Evolutionary conservation across 2,888 invertebrate species (phyloP).

Genomic region (Noctua comes): DNA sequence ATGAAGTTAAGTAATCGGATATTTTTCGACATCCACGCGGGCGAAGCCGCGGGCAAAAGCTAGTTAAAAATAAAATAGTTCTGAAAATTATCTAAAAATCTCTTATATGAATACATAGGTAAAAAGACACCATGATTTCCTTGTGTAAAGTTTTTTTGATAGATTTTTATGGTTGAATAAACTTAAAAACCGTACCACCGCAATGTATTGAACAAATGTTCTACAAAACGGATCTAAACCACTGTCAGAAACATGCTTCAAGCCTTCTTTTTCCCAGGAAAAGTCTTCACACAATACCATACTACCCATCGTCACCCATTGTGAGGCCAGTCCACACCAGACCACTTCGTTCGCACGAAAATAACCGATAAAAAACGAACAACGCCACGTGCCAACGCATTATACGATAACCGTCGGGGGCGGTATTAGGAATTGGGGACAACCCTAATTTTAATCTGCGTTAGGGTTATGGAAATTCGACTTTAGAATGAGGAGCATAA

Average conservation of each 20-base stretch:
- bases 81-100: not conserved
- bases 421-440: slow-evolving; percentile 86
- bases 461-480: slow-evolving; percentile 60
- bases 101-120: too few species aligned
- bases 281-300: slow-evolving; percentile 67
- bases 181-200: slow-evolving; percentile 4
- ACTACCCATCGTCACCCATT: slow-evolving; percentile 70
- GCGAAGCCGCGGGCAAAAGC: too few species aligned
- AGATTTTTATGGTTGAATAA: slow-evolving; percentile 5
- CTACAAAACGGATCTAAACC: slow-evolving; percentile 44
- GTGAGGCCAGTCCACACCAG: slow-evolving; percentile 82
- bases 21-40: too few species aligned
- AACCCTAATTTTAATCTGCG: slow-evolving; percentile 82
- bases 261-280: slow-evolving; percentile 55
- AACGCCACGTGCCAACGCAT: slow-evolving; percentile 86
- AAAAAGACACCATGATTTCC: too few species aligned
- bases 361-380: slow-evolving; percentile 87
- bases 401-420: slow-evolving; percentile 90
- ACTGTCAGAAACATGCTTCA: slow-evolving; percentile 58
- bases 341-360: slow-evolving; percentile 88
- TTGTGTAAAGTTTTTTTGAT: not conserved
- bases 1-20: too few species aligned
- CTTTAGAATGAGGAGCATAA: slow-evolving; percentile 44
- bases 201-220: slow-evolving; percentile 3
- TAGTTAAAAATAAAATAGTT: not conserved